Evolutionary conservation across 2,888 invertebrate genomes (phyloP).

Genomic region (Megamerina dolium): DNA sequence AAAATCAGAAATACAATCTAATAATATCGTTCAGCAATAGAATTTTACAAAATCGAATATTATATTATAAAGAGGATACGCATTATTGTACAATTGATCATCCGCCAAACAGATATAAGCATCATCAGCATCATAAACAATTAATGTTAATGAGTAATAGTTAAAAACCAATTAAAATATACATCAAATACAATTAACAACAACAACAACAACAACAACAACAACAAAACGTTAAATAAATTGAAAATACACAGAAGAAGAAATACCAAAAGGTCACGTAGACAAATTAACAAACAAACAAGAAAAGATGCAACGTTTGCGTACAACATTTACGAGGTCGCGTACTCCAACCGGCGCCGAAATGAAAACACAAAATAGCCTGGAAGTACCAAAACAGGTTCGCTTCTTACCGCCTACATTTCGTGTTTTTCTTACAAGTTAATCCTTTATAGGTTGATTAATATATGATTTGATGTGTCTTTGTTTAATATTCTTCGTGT

Average conservation of each 20-base stretch:
- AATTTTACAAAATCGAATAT: too few species aligned
- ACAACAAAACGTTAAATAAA: neutral
- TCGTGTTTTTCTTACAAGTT: neutral
- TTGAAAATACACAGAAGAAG: neutral
- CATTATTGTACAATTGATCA: conserved; percentile 2
- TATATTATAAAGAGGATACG: too few species aligned
- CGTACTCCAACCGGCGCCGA: conserved; percentile 83
- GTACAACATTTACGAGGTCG: conserved; percentile 81
- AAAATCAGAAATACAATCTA: too few species aligned
- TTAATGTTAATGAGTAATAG: neutral
- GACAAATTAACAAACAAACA: too few species aligned
- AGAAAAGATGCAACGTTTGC: conserved; percentile 54
- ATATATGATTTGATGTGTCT: neutral
- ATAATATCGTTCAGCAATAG: too few species aligned
- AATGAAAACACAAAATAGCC: conserved; percentile 86
- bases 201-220: conserved; percentile 2
- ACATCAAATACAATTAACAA: conserved; percentile 5
- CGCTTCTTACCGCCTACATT: conserved; percentile 11
- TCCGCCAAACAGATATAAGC: conserved; percentile 11
- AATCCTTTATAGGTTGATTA: neutral
- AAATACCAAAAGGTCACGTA: neutral
- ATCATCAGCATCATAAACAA: conserved; percentile 14
- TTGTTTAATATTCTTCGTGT: conserved; percentile 4
- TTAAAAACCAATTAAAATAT: conserved; percentile 7
- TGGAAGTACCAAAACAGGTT: conserved; percentile 83